A percentile compares a stretch with the other conserved stretches of the same genome.
These are phyloP conservation scores for Notoglanidium macrostoma DNA, from an alignment of 2,797 vertebrate species.

Conservation along the genomic window DNA sequence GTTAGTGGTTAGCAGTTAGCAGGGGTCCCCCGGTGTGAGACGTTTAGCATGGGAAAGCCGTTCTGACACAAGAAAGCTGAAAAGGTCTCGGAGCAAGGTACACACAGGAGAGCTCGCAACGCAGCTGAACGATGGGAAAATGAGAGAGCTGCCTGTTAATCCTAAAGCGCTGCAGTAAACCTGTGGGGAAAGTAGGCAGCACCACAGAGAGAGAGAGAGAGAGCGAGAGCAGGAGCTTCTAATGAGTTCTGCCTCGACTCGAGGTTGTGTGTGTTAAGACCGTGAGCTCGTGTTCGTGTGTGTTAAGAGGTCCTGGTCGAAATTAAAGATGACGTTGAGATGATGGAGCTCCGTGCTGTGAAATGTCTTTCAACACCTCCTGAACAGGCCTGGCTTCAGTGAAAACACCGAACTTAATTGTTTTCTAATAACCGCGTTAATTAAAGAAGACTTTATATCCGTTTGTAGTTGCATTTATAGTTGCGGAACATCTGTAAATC, in stretches of 20 bases:
- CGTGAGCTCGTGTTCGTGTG: slow-evolving; percentile 4
- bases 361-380: background rate
- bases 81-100: background rate
- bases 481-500: too few species aligned
- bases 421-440: background rate
- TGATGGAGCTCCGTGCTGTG: background rate
- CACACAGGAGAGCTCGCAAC: background rate
- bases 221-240: background rate
- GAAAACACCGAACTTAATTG: background rate
- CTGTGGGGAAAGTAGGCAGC: background rate
- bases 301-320: background rate
- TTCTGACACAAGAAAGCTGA: background rate
- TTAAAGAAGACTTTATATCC: background rate
- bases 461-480: background rate
- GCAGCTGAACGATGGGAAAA: slow-evolving; percentile 2
- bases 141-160: slow-evolving; percentile 3
- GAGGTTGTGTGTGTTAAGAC: slow-evolving; percentile 3
- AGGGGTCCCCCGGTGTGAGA: background rate
- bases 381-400: background rate
- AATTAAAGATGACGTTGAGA: background rate
- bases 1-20: background rate
- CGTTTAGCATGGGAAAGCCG: background rate
- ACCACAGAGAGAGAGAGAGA: slow-evolving; percentile 22
- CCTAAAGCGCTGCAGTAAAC: background rate
- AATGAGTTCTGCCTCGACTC: background rate